Conservation (phyloP, 2,797 vertebrate genomes). For the Sylvilagus floridanus region DNA sequence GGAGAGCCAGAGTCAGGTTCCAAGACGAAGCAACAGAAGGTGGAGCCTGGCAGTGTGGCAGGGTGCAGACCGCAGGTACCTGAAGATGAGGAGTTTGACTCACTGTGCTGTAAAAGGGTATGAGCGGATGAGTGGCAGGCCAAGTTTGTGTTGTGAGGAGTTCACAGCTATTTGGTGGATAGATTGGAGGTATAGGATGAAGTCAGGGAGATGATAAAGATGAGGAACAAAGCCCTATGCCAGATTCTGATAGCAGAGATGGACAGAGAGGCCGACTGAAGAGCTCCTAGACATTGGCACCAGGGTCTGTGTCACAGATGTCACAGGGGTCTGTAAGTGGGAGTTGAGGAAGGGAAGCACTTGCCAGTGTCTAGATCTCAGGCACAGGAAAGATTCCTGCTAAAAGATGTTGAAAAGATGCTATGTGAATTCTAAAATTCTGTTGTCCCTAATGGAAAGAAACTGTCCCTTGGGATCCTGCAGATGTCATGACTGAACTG, state of each 20-base stretch:
- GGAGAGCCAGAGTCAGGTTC: not conserved
- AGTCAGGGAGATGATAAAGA: not conserved
- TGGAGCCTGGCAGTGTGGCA: not conserved
- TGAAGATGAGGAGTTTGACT: not conserved
- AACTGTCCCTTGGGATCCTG: not conserved
- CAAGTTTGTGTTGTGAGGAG: not conserved
- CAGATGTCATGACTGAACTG: not conserved
- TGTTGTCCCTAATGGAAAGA: not conserved
- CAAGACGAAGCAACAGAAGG: not conserved
- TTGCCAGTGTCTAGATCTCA: no score
- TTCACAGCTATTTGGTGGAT: not conserved
- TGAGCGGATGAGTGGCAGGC: not conserved
- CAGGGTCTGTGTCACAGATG: not conserved
- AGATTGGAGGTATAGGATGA: not conserved
- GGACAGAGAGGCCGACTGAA: rapidly evolving
- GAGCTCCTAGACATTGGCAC: not conserved
- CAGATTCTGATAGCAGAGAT: not conserved
- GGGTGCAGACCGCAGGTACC: not conserved
- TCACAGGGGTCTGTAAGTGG: not conserved
- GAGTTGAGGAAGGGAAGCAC: not conserved
- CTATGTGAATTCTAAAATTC: not conserved
- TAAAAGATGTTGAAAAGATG: not conserved
- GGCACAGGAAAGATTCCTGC: not conserved
- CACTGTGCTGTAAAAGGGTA: not conserved
- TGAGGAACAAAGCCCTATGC: not conserved